These are phyloP conservation scores for Meles meles DNA, from an alignment of 2,113 vertebrate genomes.

Conservation along the genomic window DNA sequence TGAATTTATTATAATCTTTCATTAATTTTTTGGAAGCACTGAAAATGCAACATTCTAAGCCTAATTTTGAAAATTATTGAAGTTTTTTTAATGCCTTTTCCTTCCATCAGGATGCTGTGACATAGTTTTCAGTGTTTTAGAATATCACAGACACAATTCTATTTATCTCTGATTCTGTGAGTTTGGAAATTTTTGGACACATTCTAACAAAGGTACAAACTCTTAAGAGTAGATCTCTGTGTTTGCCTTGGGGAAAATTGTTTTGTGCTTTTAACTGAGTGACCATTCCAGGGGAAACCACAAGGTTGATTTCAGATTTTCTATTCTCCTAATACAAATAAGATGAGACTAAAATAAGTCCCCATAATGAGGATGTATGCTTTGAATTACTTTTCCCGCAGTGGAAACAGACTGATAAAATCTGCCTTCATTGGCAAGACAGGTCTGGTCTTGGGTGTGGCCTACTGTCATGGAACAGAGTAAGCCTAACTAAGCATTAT, in stretches of 20 bases:
- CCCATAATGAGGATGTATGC: background rate
- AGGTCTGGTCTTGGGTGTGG: background rate
- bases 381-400: conserved; percentile 13
- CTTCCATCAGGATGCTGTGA: background rate
- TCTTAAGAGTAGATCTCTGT: background rate
- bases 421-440: background rate
- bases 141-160: conserved; percentile 10
- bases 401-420: background rate
- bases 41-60: conserved; percentile 23
- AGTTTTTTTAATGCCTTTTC: background rate
- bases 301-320: conserved; percentile 11
- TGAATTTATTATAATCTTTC: conserved; percentile 1
- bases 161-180: conserved; percentile 29
- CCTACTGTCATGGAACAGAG: background rate
- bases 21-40: background rate
- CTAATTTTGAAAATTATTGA: background rate
- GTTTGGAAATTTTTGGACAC: background rate
- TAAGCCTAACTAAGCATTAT: background rate
- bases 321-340: background rate
- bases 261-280: conserved; percentile 21
- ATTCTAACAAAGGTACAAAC: conserved; percentile 24
- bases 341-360: background rate
- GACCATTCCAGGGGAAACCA: background rate
- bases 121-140: conserved; percentile 17
- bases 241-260: background rate